Evolutionary conservation across 2,797 vertebrate species (phyloP), one percentile per base, ranked within the genome.

Genomic region (Morelia viridis): DNA sequence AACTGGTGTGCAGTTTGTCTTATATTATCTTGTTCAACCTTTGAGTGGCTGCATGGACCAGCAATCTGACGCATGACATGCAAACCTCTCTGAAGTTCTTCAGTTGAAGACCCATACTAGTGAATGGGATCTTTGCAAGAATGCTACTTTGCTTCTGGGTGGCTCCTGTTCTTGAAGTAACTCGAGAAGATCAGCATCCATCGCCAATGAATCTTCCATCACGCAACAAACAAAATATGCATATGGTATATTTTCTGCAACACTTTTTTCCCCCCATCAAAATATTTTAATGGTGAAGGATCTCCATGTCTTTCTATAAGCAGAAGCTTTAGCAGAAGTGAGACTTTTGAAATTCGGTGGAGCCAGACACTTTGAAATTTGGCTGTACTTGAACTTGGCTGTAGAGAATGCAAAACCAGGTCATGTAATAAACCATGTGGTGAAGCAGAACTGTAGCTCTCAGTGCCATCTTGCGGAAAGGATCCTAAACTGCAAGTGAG

Each of bases 391-490:
- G 50, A 50, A 50, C 50, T 50, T 50, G 50, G 26, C 19, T 7
- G 50, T 19, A 50, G 50, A 35, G 35, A 62, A 83, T 26, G 1
- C 6, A 50, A 4, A 50, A 50, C 41, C 41, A 6, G 41, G 10
- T 28, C 28, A 56, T 28, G 15, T 62, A 10, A 17, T 0, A 0
- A n/a, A 91, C 65, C 31, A 28, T 0, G 90, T 62, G 19, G 89
- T 76, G 50, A 60, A 24, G 65, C 80, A 93, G 93, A 95, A 96
- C 94, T 56, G 28, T 86, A 96, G 95, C 7, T 41, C 65, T 93
- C 94, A 89, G 24, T 83, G 94, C 95, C 96, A 96, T 93, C 95
- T 96, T 93, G 93, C 96, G 95, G 95, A 28, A 41, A 50, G 65
- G 41, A 22, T 2, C 13, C 0, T 89, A 57, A 95, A 95, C 60